Evolutionary conservation across 2,113 vertebrate species (phyloP).

Genomic region (Dasyornis broadbenti): DNA sequence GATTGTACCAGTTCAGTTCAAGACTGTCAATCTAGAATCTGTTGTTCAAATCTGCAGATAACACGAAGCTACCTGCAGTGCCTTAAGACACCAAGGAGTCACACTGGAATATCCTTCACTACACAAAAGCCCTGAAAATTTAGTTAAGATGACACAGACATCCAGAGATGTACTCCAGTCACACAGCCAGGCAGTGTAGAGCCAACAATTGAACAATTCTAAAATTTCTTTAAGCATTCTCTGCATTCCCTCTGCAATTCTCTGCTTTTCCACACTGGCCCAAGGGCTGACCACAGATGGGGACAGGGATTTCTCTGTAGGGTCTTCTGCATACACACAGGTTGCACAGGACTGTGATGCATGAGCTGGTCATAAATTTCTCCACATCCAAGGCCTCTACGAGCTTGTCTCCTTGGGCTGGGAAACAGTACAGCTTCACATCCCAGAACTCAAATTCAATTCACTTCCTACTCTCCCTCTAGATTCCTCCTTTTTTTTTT

Average conservation of each 20-base stretch:
- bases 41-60: neutral
- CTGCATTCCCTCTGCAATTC: neutral
- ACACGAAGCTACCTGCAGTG: neutral
- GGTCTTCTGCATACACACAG: neutral
- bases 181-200: neutral
- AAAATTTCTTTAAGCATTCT: neutral
- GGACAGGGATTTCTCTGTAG: neutral
- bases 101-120: neutral
- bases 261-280: neutral
- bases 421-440: neutral
- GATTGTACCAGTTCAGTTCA: neutral
- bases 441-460: neutral
- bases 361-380: neutral
- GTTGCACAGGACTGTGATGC: neutral
- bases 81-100: neutral
- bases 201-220: fast-evolving
- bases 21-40: neutral
- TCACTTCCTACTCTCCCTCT: neutral
- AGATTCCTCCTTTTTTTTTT: neutral
- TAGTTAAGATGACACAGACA: neutral
- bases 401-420: neutral
- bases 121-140: neutral
- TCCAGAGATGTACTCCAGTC: neutral
- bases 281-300: neutral
- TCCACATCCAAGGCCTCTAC: neutral